Evolutionary conservation across 2,113 vertebrate species (phyloP), one percentile per base, ranked within the genome.

Genomic region (Actenoides lindsayi): DNA sequence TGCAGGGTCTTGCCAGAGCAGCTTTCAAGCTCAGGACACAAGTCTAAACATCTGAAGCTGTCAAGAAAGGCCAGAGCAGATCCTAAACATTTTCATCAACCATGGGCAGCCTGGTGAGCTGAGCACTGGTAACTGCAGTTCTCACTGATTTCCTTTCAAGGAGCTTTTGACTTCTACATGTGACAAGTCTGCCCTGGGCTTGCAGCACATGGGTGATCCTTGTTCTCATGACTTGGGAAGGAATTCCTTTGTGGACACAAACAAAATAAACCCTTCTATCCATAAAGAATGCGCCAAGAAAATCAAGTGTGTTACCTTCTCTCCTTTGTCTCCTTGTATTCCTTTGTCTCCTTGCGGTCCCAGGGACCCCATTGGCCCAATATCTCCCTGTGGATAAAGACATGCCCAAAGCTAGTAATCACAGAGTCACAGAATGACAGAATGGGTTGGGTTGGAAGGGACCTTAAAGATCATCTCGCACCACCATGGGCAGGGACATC

Each of bases 301-400:
- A 70, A 13, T 12, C 12, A 33, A 33, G 2, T 3, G 3, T 5
- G 0, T 87, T 97, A 99, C 99, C 99, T 99, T 99, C 24, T 98
- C 98, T 96, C 99, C 99, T 96, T 99, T 99, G 94, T 97, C 97
- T 93, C 99, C 99, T 85, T 96, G 98, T 8, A 95, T 95, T 51
- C 99, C 99, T 87, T 98, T 98, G n/a, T 97, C 79, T 82, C 99
- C 99, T 93, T 96, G 98, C 4, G 97, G 97, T 16, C 99, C 99
- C 6, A 79, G 46, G 14, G 97, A 94, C 20, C 99, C 99, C 3
- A 96, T 74, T 15, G 98, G 98, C 86, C 99, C 99, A 4, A 84
- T 42, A 73, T 99, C 98, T 64, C 99, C 99, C 99, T 99, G 86
- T 56, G 23, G 50, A 96, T 18, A 68, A 64, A 80, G 37, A 79